A percentile compares a stretch with the other conserved stretches of the same genome.
Conservation (phyloP, 2,888 invertebrate species). For the Stramonita haemastoma region DNA sequence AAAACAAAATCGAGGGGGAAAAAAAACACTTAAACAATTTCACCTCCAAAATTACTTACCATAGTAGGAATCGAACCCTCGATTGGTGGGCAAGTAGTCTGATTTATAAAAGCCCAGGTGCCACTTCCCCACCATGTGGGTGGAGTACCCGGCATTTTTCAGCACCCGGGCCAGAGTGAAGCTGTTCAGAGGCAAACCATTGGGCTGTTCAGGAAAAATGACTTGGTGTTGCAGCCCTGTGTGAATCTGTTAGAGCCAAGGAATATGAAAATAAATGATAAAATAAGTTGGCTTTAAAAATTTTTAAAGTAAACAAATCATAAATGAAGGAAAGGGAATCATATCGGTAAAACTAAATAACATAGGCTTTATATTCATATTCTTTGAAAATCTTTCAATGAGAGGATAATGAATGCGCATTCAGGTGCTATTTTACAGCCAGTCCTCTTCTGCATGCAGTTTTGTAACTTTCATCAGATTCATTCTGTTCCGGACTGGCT, state of each 20-base stretch:
- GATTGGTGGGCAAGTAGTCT: constrained; percentile 76
- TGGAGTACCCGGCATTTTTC: constrained; percentile 69
- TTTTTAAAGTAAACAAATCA: too few species aligned
- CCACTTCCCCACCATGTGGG: constrained; percentile 77
- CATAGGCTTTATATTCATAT: too few species aligned
- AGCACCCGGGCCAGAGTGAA: constrained; percentile 70
- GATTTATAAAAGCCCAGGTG: constrained; percentile 79
- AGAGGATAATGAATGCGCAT: too few species aligned
- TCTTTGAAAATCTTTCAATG: too few species aligned
- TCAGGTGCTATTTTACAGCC: background rate
- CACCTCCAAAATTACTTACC: background rate
- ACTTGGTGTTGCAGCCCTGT: constrained; percentile 72
- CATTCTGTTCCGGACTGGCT: too few species aligned
- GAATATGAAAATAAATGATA: too few species aligned
- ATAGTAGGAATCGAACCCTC: constrained; percentile 79
- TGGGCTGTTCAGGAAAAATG: constrained; percentile 69
- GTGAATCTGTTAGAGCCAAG: constrained; percentile 52
- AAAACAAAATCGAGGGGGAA: background rate
- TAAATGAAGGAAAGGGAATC: too few species aligned
- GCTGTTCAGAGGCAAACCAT: constrained; percentile 70
- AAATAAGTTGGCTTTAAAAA: too few species aligned
- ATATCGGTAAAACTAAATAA: too few species aligned
- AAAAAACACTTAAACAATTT: background rate
- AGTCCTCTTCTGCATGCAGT: too few species aligned
- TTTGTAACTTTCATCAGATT: too few species aligned